Conservation (phyloP, 2,113 vertebrate species). For the Stigmatopora nigra region DNA sequence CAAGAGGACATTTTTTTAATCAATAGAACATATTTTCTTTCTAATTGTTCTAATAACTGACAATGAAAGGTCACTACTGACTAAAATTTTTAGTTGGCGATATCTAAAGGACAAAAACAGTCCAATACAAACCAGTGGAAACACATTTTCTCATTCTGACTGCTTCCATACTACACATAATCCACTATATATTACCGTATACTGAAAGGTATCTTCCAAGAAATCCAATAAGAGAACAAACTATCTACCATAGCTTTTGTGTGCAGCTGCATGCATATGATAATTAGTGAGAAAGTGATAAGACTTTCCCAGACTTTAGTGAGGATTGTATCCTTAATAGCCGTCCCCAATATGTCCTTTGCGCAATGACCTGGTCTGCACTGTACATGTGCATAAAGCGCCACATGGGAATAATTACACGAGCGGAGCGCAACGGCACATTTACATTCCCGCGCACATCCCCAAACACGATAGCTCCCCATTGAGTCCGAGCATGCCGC, state of each 20-base stretch:
- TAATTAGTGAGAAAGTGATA: constrained; percentile 1
- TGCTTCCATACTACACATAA: no score
- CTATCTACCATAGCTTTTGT: not conserved
- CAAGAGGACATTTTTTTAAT: no score
- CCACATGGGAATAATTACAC: constrained; percentile 9
- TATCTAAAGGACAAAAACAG: no score
- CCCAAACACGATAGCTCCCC: constrained; percentile 16
- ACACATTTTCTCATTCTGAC: no score
- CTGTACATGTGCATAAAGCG: constrained; percentile 12
- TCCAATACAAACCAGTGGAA: no score
- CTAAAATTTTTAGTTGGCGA: no score
- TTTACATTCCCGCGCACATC: constrained; percentile 6
- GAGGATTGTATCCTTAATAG: not conserved
- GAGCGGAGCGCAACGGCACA: not conserved
- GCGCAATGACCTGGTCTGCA: not conserved
- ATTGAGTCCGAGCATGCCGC: constrained; percentile 28
- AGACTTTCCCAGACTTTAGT: constrained; percentile 3
- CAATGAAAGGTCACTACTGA: no score
- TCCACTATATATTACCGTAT: constrained; percentile 12
- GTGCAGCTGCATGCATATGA: not conserved
- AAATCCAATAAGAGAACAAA: constrained; percentile 20
- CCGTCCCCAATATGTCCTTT: not conserved
- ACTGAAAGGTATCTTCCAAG: constrained; percentile 54
- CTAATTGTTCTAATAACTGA: no score
- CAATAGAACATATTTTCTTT: no score